Conservation (phyloP, 2,888 invertebrate species). For the Calliopum simillimum region DNA sequence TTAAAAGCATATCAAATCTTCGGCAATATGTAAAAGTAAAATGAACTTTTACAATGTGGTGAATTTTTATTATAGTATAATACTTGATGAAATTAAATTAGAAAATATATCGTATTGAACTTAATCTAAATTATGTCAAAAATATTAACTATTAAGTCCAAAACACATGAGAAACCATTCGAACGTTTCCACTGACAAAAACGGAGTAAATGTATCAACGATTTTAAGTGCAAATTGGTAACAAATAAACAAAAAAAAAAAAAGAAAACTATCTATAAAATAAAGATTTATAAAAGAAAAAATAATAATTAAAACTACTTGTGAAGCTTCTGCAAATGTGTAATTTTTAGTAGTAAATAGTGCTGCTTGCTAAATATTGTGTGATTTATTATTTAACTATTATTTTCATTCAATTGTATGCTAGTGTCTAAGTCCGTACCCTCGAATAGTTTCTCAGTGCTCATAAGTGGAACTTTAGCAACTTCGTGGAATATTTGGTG, state of each 20-base stretch:
- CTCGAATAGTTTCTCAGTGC: conserved; percentile 59
- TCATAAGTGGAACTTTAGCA: conserved; percentile 79
- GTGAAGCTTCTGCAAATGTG: conserved; percentile 3
- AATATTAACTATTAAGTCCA: too few species aligned
- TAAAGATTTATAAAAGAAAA: background rate
- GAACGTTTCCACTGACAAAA: too few species aligned
- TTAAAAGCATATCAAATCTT: background rate
- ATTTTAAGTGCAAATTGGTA: too few species aligned
- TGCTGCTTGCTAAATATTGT: conserved; percentile 15
- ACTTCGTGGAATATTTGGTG: conserved; percentile 95
- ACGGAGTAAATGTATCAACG: too few species aligned
- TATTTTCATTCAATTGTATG: conserved; percentile 35
- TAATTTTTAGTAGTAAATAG: conserved; percentile 21
- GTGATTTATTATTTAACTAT: conserved; percentile 26
- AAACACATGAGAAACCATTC: too few species aligned
- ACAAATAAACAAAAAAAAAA: background rate
- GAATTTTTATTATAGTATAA: conserved; percentile 31
- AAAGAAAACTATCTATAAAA: background rate
- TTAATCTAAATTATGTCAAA: conserved; percentile 1
- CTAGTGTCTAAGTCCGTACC: conserved; percentile 46
- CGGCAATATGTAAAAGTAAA: conserved; percentile 15
- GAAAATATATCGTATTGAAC: conserved; percentile 36
- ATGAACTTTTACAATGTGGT: conserved; percentile 17
- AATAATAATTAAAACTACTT: background rate
- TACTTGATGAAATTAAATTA: conserved; percentile 28